Base-by-base conservation (phyloP, 2,113 vertebrate species). In the Tachycineta bicolor region DNA sequence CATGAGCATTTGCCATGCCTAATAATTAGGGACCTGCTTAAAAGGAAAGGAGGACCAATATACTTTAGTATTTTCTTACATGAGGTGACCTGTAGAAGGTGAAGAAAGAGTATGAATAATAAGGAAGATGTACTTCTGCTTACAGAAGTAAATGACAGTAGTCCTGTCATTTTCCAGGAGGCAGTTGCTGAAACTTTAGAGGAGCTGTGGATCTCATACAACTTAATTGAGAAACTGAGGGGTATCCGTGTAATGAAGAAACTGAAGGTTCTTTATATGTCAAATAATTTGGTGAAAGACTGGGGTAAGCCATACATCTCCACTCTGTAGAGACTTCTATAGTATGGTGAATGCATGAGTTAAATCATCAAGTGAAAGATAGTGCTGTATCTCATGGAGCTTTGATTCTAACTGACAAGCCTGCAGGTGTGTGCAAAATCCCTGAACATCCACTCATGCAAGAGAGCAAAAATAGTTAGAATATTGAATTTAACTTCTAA, bases 171-270 rank as follows among this genome's bases (percentile, higher is more conserved):
- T 89, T 96, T 97, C 63, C 92, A 99, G 99, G 99, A 99, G 87
- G 98, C 98, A 46, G 98, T 99, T 60, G 99, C 98, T 17, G 99
- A 99, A 59, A 99, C 98, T 0, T 95, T 99, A 92, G 99, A 99
- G 96, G 99, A 99, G 95, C 90, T 99, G 83, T 99, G 99, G 99
- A 99, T 99, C 93, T 99, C 99, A 2, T 99, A 99, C 94, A 99
- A 99, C 97, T 97, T 98, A 84, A 99, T 99, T 75, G 99, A 99
- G 94, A 99, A 99, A 92, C 98, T 99, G 95, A 99, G 98, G 94
- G 99, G 99, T 65, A 98, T 99, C 84, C 98, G 98, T 59, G 98
- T 98, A 44, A 98, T 99, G 99, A 99, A 98, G 98, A 99, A 99
- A 62, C 94, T 99, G 73, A 98, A 97, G 95, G 98, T 99, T 93